Evolutionary conservation across 2,797 vertebrate genomes (phyloP), one percentile per base, ranked within the genome.

Genomic region (Bradypodion pumilum): DNA sequence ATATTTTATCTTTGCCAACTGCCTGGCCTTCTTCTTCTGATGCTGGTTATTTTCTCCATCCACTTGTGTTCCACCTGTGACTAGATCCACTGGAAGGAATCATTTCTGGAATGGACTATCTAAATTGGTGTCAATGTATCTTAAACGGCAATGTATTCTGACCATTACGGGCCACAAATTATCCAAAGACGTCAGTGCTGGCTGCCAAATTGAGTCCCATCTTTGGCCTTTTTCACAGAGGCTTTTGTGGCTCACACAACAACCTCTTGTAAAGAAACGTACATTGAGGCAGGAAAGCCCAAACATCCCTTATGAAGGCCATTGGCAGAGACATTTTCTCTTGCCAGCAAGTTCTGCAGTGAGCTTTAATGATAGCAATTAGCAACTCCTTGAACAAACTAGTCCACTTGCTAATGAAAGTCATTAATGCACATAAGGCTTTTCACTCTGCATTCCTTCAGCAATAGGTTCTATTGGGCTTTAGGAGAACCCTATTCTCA

Each of bases 401-500:
- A 16, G 44, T 63, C 77, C 78, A 76, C 35, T 42, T 75, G 77
- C 35, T 83, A 27, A 65, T 63, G 56, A 70, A 80, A 87, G 65
- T 70, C 35, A 66, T 84, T 75, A 80, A 21, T n/a, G 37, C 65
- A 81, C 35, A 66, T 37, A 83, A 87, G 62, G 60, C 44, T 44
- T 73, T 77, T 74, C 44, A 63, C 37, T 35, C 13, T 65, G 56
- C 46, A 75, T 63, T 76, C 44, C 44, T 72, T 52, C 70, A 70
- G 56, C 66, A 80, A 65, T 21, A 32, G 35, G 35, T 59, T 37
- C 77, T 37, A 37, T 78, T 73, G 65, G 86, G 66, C 75, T 87
- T 86, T 52, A 85, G 73, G 72, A 79, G 78, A 76, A 88, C 87
- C 25, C 88, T 73, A 76, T 83, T 91, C 83, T 7, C 82, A 87